phyloP scores from a whole-genome alignment of 1,140 invertebrate species.

The Arctopsyche grandis region DNA sequence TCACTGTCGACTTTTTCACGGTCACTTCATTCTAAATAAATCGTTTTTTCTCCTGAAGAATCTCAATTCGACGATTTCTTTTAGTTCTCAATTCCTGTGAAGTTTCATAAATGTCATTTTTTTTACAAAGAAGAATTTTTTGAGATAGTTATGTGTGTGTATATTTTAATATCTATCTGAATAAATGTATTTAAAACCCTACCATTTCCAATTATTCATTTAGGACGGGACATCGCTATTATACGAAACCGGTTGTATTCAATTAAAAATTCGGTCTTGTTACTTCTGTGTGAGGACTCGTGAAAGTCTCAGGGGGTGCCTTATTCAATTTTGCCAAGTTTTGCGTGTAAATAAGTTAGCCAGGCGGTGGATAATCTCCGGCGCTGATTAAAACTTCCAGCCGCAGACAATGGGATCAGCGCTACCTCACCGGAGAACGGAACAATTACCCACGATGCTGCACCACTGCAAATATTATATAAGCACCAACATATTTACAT shows the following conservation, averaged over 20 bases:
- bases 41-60: no score
- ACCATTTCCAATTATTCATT: neutral
- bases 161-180: no score
- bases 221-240: neutral
- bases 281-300: slow-evolving; percentile 26
- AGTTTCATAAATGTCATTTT: no score
- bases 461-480: neutral
- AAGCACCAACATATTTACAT: neutral
- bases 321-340: slow-evolving; percentile 51
- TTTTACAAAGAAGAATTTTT: no score
- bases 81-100: no score
- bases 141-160: no score
- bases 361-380: slow-evolving; percentile 47
- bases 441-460: slow-evolving; percentile 33
- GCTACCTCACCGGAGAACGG: neutral
- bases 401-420: slow-evolving; percentile 50
- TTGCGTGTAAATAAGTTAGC: slow-evolving; percentile 51
- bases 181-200: no score
- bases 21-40: no score
- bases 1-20: no score
- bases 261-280: slow-evolving; percentile 42
- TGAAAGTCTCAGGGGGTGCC: slow-evolving; percentile 15
- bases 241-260: slow-evolving; percentile 19
- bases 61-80: no score
- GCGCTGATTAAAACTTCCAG: slow-evolving; percentile 51